Conservation (phyloP, 2,797 vertebrate genomes). For the Microcaecilia unicolor region DNA sequence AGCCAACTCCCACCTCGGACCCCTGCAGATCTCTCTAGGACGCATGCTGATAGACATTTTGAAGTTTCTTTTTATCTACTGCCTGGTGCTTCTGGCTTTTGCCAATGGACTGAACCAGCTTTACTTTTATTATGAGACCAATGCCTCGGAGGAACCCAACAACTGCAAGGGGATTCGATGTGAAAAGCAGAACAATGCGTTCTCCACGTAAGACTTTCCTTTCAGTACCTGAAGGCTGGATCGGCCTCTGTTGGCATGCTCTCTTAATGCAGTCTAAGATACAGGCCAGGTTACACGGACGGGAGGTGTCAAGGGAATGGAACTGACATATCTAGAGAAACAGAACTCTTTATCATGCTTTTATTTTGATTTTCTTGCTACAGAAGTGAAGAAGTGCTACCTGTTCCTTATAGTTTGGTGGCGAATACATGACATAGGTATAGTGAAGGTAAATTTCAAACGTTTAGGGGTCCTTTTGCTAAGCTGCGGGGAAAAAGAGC, state of each 20-base stretch:
- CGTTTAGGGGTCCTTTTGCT: no score
- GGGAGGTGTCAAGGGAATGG: no score
- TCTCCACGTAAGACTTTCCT: slow-evolving; percentile 82
- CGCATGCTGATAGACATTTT: slow-evolving; percentile 98
- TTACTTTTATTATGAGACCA: slow-evolving; percentile 97
- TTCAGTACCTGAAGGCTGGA: neutral
- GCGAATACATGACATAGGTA: no score
- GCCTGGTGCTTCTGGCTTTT: slow-evolving; percentile 90
- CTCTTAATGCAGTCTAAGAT: no score
- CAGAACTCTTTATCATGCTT: no score
- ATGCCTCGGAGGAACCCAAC: slow-evolving; percentile 86
- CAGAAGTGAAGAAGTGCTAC: no score
- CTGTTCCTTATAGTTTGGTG: no score
- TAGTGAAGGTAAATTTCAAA: no score
- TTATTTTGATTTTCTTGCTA: no score
- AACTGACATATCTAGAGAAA: no score
- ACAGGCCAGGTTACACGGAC: no score
- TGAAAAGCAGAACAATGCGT: slow-evolving; percentile 96
- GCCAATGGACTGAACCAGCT: slow-evolving; percentile 96
- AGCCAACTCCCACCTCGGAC: slow-evolving; percentile 93
- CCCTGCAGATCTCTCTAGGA: slow-evolving; percentile 92
- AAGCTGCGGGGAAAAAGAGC: no score
- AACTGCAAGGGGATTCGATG: slow-evolving; percentile 96
- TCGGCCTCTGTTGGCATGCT: neutral
- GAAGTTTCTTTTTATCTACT: slow-evolving; percentile 98